Conservation (phyloP, 1,140 invertebrate genomes). For the Heliconius hewitsoni region DNA sequence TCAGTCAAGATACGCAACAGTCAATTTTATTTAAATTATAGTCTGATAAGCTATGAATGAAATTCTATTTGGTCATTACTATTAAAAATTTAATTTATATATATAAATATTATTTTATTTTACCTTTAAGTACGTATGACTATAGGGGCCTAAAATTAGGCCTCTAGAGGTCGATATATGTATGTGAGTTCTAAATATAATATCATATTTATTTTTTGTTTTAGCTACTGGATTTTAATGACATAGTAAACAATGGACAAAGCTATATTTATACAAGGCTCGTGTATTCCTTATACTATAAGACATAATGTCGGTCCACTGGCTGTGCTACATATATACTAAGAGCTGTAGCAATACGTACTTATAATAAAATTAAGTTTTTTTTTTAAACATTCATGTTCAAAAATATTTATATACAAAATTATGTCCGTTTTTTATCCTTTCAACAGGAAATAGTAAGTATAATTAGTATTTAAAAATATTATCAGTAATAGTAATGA, state of each 20-base stretch:
- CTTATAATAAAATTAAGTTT: too few species aligned
- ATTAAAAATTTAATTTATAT: constrained; percentile 20
- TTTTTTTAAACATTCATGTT: not conserved
- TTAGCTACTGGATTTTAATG: constrained; percentile 20
- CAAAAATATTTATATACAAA: not conserved
- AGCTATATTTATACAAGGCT: constrained; percentile 46
- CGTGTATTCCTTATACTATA: constrained; percentile 56
- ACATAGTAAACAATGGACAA: constrained; percentile 24
- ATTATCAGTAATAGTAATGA: too few species aligned
- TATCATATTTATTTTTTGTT: not conserved
- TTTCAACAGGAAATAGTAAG: too few species aligned
- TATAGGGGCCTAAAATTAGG: not conserved
- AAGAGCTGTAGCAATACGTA: constrained; percentile 42
- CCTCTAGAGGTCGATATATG: not conserved
- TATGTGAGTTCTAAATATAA: not conserved
- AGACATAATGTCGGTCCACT: constrained; percentile 30
- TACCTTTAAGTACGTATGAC: not conserved
- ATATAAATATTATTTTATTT: not conserved
- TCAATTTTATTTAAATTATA: constrained; percentile 52
- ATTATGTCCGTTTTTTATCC: too few species aligned
- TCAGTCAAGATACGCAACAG: constrained; percentile 64
- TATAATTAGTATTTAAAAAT: too few species aligned
- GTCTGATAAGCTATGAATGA: constrained; percentile 26
- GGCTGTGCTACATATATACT: constrained; percentile 55
- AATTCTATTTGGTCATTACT: constrained; percentile 23